A percentile compares a stretch with the other conserved stretches of the same genome.
Conservation (phyloP, 1,140 invertebrate species). For the Cecropterus lyciades region DNA sequence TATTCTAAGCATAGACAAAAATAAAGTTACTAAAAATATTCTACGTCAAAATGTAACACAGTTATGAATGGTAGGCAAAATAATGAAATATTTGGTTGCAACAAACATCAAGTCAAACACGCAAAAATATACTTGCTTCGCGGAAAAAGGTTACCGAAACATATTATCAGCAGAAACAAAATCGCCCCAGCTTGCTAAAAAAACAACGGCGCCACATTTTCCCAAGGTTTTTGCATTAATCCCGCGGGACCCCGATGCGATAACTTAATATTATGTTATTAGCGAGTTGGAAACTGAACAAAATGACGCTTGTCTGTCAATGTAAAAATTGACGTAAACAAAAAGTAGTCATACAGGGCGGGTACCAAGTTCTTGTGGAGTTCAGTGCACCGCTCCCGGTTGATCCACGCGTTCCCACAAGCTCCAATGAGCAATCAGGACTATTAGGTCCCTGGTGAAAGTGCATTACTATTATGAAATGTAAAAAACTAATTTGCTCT, state of each 20-base stretch:
- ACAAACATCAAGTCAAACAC: too few relatives aligned
- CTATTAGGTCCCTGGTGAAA: conserved; percentile 14
- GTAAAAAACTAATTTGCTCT: too few relatives aligned
- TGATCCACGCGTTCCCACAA: conserved; percentile 51
- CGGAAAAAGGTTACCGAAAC: too few relatives aligned
- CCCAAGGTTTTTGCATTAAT: background rate
- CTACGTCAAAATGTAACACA: too few relatives aligned
- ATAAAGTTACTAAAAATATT: too few relatives aligned
- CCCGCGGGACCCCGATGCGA: conserved; percentile 15
- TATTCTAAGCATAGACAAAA: too few relatives aligned
- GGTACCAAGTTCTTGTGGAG: conserved; percentile 50
- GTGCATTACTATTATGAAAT: background rate
- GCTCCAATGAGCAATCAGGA: conserved; percentile 49
- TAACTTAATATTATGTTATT: conserved; percentile 45
- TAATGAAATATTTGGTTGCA: too few relatives aligned
- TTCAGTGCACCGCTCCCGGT: conserved; percentile 52
- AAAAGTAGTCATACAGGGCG: conserved; percentile 62
- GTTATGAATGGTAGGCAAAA: too few relatives aligned
- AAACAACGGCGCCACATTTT: background rate
- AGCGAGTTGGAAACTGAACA: conserved; percentile 43
- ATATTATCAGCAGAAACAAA: too few relatives aligned
- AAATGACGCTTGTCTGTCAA: conserved; percentile 47
- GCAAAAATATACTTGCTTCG: too few relatives aligned
- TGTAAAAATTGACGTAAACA: conserved; percentile 57
- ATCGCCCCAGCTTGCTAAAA: background rate